A percentile compares a stretch with the other conserved stretches of the same genome.
phyloP scores from a whole-genome alignment of 2,113 vertebrate genomes.

The Charina bottae region DNA sequence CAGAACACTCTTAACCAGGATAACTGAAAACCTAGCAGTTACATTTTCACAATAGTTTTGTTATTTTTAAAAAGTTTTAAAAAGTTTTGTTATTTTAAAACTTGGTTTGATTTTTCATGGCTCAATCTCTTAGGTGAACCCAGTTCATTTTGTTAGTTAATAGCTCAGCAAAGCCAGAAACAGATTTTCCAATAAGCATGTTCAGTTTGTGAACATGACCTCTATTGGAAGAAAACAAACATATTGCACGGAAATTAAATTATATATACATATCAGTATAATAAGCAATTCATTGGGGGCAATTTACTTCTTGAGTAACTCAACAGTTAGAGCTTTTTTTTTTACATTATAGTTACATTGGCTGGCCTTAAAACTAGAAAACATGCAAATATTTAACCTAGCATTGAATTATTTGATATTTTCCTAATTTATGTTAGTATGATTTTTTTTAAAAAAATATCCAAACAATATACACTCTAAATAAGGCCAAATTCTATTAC shows the following conservation, averaged over 20 bases:
- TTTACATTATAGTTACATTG: not conserved
- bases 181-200: not conserved
- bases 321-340: not conserved
- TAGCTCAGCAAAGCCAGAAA: not conserved
- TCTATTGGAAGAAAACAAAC: not conserved
- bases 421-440: not conserved
- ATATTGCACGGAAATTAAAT: not conserved
- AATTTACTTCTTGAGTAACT: constrained; percentile 4
- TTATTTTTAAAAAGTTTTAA: not conserved
- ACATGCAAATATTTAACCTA: not conserved
- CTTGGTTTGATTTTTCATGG: not conserved
- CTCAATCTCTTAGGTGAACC: not conserved
- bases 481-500: not conserved
- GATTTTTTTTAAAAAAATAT: not conserved
- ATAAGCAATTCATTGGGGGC: not conserved
- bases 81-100: not conserved
- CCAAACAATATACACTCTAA: not conserved
- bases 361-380: not conserved
- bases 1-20: not conserved
- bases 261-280: not conserved
- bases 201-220: not conserved
- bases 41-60: not conserved
- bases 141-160: not conserved
- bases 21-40: not conserved
- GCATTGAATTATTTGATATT: not conserved